Evolutionary conservation across 1,140 invertebrate genomes (phyloP).

Genomic region (Zaprionus capensis): DNA sequence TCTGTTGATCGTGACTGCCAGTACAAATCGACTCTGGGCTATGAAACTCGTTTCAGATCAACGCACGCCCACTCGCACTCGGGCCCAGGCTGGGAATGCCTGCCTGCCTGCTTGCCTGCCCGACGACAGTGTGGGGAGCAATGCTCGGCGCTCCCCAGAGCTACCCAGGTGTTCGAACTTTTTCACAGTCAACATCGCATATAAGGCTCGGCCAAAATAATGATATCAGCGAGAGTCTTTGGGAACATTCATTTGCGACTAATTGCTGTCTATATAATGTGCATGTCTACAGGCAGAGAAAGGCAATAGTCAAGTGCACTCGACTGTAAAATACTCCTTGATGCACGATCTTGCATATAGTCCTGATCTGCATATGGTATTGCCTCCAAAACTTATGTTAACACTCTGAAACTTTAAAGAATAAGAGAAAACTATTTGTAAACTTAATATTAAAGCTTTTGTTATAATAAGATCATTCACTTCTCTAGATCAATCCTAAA

Average conservation of each 20-base stretch:
- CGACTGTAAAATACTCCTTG: neutral
- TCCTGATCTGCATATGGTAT: neutral
- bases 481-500: too few species aligned
- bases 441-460: too few species aligned
- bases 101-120: neutral
- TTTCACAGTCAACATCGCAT: slow-evolving; percentile 26
- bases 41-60: slow-evolving; percentile 69
- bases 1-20: slow-evolving; percentile 47
- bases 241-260: neutral
- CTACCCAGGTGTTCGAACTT: slow-evolving; percentile 73
- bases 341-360: neutral
- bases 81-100: slow-evolving; percentile 23
- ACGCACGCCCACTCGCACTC: slow-evolving; percentile 53
- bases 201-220: slow-evolving; percentile 1
- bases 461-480: too few species aligned
- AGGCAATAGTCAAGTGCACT: neutral
- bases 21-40: slow-evolving; percentile 28
- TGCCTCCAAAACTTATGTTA: too few species aligned
- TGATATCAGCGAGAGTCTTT: slow-evolving; percentile 11
- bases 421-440: too few species aligned
- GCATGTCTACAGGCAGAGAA: neutral
- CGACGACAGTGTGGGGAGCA: slow-evolving; percentile 50
- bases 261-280: neutral
- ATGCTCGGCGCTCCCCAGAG: slow-evolving; percentile 60
- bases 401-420: too few species aligned